Evolutionary conservation across 2,888 invertebrate genomes (phyloP).

Genomic region (Nowickia ferox): DNA sequence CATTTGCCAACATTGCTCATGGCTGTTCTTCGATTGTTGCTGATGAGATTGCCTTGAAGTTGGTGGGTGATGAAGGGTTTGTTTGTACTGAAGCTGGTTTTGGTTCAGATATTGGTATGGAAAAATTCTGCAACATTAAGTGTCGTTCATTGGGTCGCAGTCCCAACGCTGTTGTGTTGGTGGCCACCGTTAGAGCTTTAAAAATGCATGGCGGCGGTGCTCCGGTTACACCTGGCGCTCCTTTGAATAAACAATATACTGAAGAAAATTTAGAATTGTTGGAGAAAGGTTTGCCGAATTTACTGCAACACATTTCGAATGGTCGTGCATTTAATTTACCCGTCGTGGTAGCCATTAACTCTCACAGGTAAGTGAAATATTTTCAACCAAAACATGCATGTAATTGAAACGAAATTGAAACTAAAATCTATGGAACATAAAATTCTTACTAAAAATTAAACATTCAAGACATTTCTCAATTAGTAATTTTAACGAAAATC

Average conservation of each 20-base stretch:
- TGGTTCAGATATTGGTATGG: slow-evolving; percentile 99
- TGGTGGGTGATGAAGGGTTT: slow-evolving; percentile 95
- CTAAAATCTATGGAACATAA: background rate
- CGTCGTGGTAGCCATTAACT: slow-evolving; percentile 96
- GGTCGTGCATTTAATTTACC: slow-evolving; percentile 94
- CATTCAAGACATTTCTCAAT: background rate
- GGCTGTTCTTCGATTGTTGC: slow-evolving; percentile 98
- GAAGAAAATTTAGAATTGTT: slow-evolving; percentile 94
- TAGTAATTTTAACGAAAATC: too few species aligned
- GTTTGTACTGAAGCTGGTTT: slow-evolving; percentile 99
- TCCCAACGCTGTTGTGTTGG: slow-evolving; percentile 96
- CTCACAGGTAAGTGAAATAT: slow-evolving; percentile 87
- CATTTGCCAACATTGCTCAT: slow-evolving; percentile 99
- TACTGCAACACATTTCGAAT: slow-evolving; percentile 97
- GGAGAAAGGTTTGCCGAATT: slow-evolving; percentile 93
- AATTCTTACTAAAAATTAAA: background rate
- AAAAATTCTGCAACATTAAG: slow-evolving; percentile 99
- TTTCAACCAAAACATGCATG: background rate
- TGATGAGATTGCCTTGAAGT: slow-evolving; percentile 95
- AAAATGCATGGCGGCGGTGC: slow-evolving; percentile 99
- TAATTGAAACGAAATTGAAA: background rate
- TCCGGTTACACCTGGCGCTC: slow-evolving; percentile 91
- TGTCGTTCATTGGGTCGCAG: slow-evolving; percentile 93
- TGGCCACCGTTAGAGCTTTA: slow-evolving; percentile 95
- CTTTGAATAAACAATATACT: slow-evolving; percentile 92